phyloP scores from a whole-genome alignment of 2,888 invertebrate genomes.

The Nephrocerus scutellatus region DNA sequence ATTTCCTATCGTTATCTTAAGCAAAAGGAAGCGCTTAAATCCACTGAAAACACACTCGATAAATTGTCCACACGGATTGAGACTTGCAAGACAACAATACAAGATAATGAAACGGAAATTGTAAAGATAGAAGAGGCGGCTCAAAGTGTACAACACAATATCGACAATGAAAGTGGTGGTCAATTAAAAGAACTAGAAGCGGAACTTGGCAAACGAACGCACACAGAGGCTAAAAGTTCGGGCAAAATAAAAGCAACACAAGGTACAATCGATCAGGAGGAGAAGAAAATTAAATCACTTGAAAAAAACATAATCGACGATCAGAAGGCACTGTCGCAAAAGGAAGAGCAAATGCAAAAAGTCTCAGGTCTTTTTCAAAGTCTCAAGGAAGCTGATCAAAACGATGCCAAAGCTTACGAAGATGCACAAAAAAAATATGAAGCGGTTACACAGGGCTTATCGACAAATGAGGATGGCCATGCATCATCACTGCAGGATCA shows the following conservation, averaged over 20 bases:
- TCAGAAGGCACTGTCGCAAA: slow-evolving; percentile 53
- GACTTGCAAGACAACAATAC: slow-evolving; percentile 53
- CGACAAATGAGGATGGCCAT: slow-evolving; percentile 69
- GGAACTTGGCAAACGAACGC: slow-evolving; percentile 58
- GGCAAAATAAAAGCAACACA: slow-evolving; percentile 59
- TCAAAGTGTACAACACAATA: slow-evolving; percentile 55
- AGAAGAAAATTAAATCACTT: slow-evolving; percentile 61
- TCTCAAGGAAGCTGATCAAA: slow-evolving; percentile 60
- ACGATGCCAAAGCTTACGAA: slow-evolving; percentile 60
- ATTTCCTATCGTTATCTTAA: slow-evolving; percentile 49
- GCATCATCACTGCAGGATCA: slow-evolving; percentile 84
- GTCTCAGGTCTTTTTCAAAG: slow-evolving; percentile 59
- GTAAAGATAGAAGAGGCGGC: slow-evolving; percentile 54
- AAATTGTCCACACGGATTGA: slow-evolving; percentile 53
- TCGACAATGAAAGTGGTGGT: slow-evolving; percentile 62
- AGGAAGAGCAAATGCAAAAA: slow-evolving; percentile 56
- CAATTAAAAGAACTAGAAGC: slow-evolving; percentile 58
- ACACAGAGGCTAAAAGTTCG: slow-evolving; percentile 58
- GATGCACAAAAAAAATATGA: slow-evolving; percentile 74
- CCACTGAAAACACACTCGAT: slow-evolving; percentile 51
- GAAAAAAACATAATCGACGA: slow-evolving; percentile 64
- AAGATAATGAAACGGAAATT: slow-evolving; percentile 51
- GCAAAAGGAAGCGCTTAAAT: slow-evolving; percentile 47
- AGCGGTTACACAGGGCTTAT: slow-evolving; percentile 75
- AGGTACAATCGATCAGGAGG: slow-evolving; percentile 60